phyloP scores from a whole-genome alignment of 2,113 vertebrate genomes.

The Cyphomyrus discorhynchus region DNA sequence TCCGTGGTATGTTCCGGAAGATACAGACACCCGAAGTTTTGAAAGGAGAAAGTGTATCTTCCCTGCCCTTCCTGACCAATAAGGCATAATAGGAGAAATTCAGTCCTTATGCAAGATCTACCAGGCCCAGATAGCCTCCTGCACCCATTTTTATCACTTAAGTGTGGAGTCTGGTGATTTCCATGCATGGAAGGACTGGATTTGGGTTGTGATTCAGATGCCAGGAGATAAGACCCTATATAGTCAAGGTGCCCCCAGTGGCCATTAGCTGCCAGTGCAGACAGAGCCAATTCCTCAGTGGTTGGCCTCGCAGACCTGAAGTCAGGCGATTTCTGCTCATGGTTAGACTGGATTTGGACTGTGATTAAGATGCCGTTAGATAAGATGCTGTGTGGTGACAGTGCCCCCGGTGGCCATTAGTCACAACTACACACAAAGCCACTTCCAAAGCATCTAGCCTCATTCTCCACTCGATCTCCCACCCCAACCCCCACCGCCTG shows the following conservation, averaged over 20 bases:
- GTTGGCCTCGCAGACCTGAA: not conserved
- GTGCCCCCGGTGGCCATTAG: not conserved
- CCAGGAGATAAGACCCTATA: constrained; percentile 23
- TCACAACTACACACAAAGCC: not conserved
- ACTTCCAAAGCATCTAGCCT: not conserved
- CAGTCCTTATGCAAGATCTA: not conserved
- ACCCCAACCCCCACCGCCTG: not conserved
- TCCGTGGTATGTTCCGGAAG: not conserved
- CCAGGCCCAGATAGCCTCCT: not conserved
- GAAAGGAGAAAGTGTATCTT: not conserved
- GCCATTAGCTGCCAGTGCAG: not conserved
- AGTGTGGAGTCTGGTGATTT: constrained; percentile 35
- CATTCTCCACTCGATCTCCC: constrained; percentile 20
- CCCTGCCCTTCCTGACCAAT: not conserved
- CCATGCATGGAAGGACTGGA: constrained; percentile 32
- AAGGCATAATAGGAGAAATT: not conserved
- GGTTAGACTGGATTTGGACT: constrained; percentile 36
- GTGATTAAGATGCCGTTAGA: constrained; percentile 36
- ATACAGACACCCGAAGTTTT: not conserved
- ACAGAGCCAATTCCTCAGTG: not conserved
- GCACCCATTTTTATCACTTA: not conserved
- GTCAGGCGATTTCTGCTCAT: constrained; percentile 39
- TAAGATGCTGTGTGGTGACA: constrained; percentile 31
- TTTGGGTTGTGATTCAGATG: constrained; percentile 42
- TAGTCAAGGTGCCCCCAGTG: constrained; percentile 23